A percentile compares a stretch with the other conserved stretches of the same genome.
Evolutionary conservation across 2,113 vertebrate species (phyloP).

Genomic region (Bucco capensis): DNA sequence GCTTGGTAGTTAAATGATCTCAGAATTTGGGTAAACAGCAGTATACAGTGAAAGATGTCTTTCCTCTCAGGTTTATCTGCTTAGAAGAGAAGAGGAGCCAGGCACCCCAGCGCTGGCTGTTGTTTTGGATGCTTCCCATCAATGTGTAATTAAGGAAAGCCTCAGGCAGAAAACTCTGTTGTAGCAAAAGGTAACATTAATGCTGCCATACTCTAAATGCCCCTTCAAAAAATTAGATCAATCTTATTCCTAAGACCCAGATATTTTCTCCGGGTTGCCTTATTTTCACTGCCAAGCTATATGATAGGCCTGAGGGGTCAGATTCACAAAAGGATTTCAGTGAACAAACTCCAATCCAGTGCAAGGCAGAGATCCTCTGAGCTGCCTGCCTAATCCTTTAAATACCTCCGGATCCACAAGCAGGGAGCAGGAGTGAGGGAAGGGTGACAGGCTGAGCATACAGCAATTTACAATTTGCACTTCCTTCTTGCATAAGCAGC

Average conservation of each 20-base stretch:
- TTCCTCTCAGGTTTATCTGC: slow-evolving; percentile 9
- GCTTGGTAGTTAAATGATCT: slow-evolving; percentile 31
- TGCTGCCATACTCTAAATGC: not conserved
- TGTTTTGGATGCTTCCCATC: slow-evolving; percentile 12
- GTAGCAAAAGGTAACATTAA: not conserved
- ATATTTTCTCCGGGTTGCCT: not conserved
- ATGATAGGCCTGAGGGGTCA: not conserved
- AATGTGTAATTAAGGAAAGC: slow-evolving; percentile 34
- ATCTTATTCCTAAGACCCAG: not conserved
- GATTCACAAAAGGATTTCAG: not conserved
- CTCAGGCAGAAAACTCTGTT: not conserved
- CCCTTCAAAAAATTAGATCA: not conserved
- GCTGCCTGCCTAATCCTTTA: not conserved
- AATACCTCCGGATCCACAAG: not conserved
- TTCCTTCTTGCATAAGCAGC: not conserved
- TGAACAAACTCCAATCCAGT: not conserved
- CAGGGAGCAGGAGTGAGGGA: not conserved
- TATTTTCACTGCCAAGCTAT: not conserved
- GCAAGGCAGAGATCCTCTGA: not conserved
- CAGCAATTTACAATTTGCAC: not conserved
- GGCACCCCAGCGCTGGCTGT: not conserved
- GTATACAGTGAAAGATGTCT: not conserved
- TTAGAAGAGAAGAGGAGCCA: slow-evolving; percentile 10
- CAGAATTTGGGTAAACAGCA: not conserved
- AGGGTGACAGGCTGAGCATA: not conserved